phyloP scores from a whole-genome alignment of 1,140 invertebrate species.

The Zaprionus ornatus region DNA sequence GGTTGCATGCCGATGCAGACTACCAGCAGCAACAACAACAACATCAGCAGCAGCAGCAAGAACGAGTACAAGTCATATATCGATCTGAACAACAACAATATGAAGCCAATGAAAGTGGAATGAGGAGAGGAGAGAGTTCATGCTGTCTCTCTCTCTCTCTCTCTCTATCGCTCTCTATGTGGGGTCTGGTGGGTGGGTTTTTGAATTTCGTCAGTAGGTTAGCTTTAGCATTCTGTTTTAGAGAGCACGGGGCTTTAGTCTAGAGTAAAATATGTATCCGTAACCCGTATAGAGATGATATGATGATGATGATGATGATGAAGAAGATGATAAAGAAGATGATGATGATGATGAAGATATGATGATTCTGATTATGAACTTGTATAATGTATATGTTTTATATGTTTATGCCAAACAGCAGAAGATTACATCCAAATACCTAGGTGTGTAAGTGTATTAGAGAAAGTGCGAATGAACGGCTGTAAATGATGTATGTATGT shows the following conservation, averaged over 20 bases:
- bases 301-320: not conserved
- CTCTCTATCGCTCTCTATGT: not conserved
- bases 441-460: constrained; percentile 59
- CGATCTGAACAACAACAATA: constrained; percentile 77
- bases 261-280: constrained; percentile 53
- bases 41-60: constrained; percentile 34
- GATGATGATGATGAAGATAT: no score
- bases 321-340: no score
- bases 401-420: constrained; percentile 74
- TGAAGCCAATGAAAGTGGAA: constrained; percentile 71
- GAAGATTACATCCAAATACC: constrained; percentile 69
- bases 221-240: constrained; percentile 55
- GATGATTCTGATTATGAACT: constrained; percentile 25
- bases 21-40: constrained; percentile 22
- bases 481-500: constrained; percentile 25
- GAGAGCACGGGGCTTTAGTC: constrained; percentile 68
- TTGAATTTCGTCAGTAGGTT: constrained; percentile 44
- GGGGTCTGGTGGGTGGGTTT: constrained; percentile 22
- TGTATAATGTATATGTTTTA: constrained; percentile 45
- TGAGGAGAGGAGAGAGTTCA: constrained; percentile 32
- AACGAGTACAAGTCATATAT: constrained; percentile 65
- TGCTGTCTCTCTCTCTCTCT: not conserved
- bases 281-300: constrained; percentile 24
- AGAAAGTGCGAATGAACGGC: constrained; percentile 1
- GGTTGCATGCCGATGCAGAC: constrained; percentile 66